A percentile compares a stretch with the other conserved stretches of the same genome.
Evolutionary conservation across 2,113 vertebrate genomes (phyloP).

Genomic region (Thamnophis sirtalis): DNA sequence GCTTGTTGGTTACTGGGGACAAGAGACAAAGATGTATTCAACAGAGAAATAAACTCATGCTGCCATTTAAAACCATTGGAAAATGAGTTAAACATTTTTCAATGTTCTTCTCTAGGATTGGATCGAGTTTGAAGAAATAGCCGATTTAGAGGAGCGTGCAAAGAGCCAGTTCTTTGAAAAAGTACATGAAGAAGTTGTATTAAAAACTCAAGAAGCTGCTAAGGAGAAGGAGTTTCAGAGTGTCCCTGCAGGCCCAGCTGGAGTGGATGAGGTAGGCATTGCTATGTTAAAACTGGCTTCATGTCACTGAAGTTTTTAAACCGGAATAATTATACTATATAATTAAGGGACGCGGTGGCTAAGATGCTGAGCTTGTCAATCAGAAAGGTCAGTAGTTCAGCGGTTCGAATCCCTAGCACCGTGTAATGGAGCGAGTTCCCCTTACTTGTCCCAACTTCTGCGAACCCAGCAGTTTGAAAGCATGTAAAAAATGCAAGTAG

Average conservation of each 20-base stretch:
- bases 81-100: neutral
- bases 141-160: slow-evolving; percentile 93
- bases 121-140: slow-evolving; percentile 99
- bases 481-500: too few species aligned
- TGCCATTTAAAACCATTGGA: neutral
- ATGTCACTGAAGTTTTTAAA: neutral
- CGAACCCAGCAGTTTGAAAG: too few species aligned
- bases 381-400: too few species aligned
- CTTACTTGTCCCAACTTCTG: too few species aligned
- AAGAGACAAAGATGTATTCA: neutral
- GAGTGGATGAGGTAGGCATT: slow-evolving; percentile 83
- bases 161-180: slow-evolving; percentile 98
- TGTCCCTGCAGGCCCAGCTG: slow-evolving; percentile 90
- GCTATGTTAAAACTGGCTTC: neutral
- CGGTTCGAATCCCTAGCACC: too few species aligned
- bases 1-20: neutral
- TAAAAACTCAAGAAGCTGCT: slow-evolving; percentile 92
- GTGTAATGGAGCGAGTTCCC: too few species aligned
- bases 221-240: slow-evolving; percentile 95
- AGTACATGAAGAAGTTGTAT: slow-evolving; percentile 92
- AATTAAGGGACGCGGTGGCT: too few species aligned
- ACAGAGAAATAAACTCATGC: neutral
- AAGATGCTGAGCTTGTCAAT: too few species aligned
- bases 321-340: neutral
- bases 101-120: slow-evolving; percentile 80